phyloP scores from a whole-genome alignment of 2,888 invertebrate genomes.

The Helleia helle region DNA sequence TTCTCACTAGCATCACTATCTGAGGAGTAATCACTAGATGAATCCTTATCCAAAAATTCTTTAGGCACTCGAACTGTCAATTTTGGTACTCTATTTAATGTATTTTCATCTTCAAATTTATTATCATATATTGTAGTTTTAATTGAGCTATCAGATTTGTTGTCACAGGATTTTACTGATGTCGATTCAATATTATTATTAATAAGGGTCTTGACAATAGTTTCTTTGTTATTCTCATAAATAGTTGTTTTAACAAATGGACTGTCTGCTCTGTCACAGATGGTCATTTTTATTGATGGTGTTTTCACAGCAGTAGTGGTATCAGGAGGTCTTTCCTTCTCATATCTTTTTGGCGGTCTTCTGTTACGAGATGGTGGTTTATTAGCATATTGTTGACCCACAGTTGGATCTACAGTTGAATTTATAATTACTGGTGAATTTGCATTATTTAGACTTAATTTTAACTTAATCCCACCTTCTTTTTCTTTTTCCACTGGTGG shows the following conservation, averaged over 20 bases:
- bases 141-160: constrained; percentile 48
- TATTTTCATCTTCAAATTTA: constrained; percentile 54
- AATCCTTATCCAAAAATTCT: constrained; percentile 69
- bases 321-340: constrained; percentile 36
- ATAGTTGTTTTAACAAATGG: constrained; percentile 64
- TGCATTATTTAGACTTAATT: constrained; percentile 62
- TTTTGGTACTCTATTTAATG: constrained; percentile 77
- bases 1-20: constrained; percentile 77
- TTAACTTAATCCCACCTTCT: constrained; percentile 62
- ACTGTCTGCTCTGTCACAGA: constrained; percentile 65
- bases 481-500: constrained; percentile 42
- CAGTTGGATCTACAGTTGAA: constrained; percentile 63
- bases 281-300: constrained; percentile 65
- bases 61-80: constrained; percentile 79
- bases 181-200: constrained; percentile 51
- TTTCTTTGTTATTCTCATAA: constrained; percentile 55
- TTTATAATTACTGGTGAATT: constrained; percentile 66
- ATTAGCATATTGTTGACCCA: constrained; percentile 46
- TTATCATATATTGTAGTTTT: constrained; percentile 67
- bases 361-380: constrained; percentile 55
- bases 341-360: constrained; percentile 61
- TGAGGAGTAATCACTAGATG: constrained; percentile 67
- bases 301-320: constrained; percentile 32
- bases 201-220: constrained; percentile 44
- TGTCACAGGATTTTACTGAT: constrained; percentile 33